Evolutionary conservation across 2,888 invertebrate species (phyloP).

Genomic region (Idaea aversata): DNA sequence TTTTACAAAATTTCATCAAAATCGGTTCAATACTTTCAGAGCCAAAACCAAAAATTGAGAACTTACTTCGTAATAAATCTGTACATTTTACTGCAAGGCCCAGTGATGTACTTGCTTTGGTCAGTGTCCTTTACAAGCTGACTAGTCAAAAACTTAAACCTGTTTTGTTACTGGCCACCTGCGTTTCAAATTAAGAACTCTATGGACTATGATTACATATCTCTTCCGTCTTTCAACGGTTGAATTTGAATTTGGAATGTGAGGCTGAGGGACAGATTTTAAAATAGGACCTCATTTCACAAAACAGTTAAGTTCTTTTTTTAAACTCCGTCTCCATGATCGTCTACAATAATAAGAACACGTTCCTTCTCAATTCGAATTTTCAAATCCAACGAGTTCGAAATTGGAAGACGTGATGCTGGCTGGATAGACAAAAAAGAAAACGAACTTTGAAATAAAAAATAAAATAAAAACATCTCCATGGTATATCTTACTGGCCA

Average conservation of each 20-base stretch:
- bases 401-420: constrained; percentile 4
- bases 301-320: neutral
- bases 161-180: constrained; percentile 24
- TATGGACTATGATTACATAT: constrained; percentile 3
- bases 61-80: neutral
- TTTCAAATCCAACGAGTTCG: constrained; percentile 6
- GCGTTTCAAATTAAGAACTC: constrained; percentile 27
- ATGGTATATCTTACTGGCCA: no score
- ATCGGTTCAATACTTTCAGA: no score
- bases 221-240: constrained; percentile 4
- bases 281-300: neutral
- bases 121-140: constrained; percentile 17
- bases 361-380: constrained; percentile 10
- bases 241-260: neutral
- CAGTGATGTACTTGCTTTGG: neutral
- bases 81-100: neutral
- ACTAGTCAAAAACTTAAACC: constrained; percentile 28
- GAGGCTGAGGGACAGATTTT: neutral
- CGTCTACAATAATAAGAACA: neutral
- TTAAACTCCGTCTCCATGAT: no score
- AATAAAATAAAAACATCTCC: neutral
- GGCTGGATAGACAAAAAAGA: neutral
- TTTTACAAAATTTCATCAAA: no score
- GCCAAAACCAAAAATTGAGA: neutral
- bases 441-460: neutral